Conservation (phyloP, 2,797 vertebrate genomes). For the Muraenolepis orangiensis region DNA sequence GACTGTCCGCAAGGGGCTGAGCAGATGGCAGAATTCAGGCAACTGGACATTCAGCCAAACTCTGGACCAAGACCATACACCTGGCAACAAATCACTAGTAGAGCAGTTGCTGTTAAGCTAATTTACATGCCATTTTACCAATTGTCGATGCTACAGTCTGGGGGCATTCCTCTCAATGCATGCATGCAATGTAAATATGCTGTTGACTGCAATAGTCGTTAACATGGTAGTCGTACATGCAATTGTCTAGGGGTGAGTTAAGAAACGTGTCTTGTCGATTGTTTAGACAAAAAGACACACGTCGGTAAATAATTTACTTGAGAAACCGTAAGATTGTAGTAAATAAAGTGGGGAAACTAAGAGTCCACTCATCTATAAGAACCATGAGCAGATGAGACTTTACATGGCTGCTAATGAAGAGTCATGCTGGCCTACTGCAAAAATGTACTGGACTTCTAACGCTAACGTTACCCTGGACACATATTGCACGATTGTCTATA, state of each 20-base stretch:
- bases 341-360: not conserved
- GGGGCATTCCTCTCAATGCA: not conserved
- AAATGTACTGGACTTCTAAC: not conserved
- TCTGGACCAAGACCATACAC: conserved; percentile 5
- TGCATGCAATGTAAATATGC: not conserved
- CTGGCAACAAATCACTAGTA: conserved; percentile 13
- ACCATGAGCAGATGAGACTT: not conserved
- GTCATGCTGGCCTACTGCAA: not conserved
- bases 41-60: conserved; percentile 11
- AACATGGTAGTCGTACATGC: not conserved
- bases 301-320: not conserved
- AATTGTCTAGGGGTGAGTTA: not conserved
- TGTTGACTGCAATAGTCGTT: not conserved
- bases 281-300: not conserved
- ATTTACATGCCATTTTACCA: conserved; percentile 1
- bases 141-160: not conserved
- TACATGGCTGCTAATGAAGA: not conserved
- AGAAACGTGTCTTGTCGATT: not conserved
- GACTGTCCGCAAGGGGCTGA: conserved; percentile 5
- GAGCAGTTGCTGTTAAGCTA: conserved; percentile 17
- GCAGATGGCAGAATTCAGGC: conserved; percentile 5
- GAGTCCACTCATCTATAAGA: not conserved
- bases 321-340: not conserved
- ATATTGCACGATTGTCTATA: not conserved
- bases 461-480: not conserved